phyloP scores from a whole-genome alignment of 2,888 invertebrate genomes.

The Auanema sp. region DNA sequence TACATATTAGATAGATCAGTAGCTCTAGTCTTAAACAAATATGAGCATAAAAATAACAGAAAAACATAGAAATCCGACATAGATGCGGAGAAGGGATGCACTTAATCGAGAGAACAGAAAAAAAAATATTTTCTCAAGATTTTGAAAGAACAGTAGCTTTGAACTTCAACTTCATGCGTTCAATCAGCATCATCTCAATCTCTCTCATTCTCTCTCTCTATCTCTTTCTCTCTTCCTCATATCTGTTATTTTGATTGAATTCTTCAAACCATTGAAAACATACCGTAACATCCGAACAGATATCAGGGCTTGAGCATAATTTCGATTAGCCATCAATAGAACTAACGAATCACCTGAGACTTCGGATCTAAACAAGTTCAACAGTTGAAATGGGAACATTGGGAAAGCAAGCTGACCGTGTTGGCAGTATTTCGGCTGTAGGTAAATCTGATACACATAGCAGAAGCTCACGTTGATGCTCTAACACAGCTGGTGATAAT shows the following conservation, averaged over 20 bases:
- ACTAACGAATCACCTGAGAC: slow-evolving; percentile 51
- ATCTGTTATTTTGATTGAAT: neutral
- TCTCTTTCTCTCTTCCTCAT: neutral
- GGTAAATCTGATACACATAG: slow-evolving; percentile 45
- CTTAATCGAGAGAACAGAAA: neutral
- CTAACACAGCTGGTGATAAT: slow-evolving; percentile 60
- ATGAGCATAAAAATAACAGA: no score
- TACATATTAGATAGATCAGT: no score
- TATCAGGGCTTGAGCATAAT: slow-evolving; percentile 54
- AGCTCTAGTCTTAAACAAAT: no score
- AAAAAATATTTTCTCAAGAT: neutral
- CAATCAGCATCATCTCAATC: no score
- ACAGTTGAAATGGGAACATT: neutral
- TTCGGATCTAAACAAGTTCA: slow-evolving; percentile 24
- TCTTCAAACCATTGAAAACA: neutral
- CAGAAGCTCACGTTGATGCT: slow-evolving; percentile 62
- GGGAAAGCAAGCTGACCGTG: slow-evolving; percentile 4
- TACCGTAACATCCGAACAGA: slow-evolving; percentile 55
- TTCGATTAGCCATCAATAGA: slow-evolving; percentile 58
- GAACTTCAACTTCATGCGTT: slow-evolving; percentile 23
- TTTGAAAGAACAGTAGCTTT: slow-evolving; percentile 17
- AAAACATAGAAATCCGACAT: no score
- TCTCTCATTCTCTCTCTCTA: slow-evolving; percentile 3
- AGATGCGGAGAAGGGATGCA: no score
- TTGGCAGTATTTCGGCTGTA: neutral